Evolutionary conservation across 2,888 invertebrate species (phyloP).

Genomic region (Drosophila tripunctata): DNA sequence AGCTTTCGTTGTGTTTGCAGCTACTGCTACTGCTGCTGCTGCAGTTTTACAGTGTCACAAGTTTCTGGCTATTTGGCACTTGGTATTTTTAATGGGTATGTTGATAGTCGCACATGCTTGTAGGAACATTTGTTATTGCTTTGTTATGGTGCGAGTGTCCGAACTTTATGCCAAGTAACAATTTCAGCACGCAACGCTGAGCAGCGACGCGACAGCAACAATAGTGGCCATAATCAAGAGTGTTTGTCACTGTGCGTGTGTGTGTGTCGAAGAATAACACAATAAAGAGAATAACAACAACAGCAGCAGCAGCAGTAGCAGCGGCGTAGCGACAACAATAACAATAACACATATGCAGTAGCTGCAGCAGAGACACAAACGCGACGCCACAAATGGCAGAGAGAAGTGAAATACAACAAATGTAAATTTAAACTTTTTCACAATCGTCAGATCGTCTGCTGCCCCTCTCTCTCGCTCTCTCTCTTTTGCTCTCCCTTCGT

Average conservation of each 20-base stretch:
- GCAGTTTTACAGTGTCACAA: neutral
- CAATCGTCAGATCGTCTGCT: conserved; percentile 51
- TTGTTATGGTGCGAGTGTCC: conserved; percentile 39
- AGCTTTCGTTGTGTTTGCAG: neutral
- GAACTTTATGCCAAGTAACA: conserved; percentile 45
- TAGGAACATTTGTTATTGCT: neutral
- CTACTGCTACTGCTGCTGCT: neutral
- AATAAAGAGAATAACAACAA: conserved; percentile 37
- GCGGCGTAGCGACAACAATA: conserved; percentile 25
- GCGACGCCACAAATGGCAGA: conserved; percentile 50
- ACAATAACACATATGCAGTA: conserved; percentile 40
- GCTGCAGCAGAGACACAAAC: conserved; percentile 21
- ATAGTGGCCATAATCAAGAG: conserved; percentile 65
- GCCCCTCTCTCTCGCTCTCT: neutral
- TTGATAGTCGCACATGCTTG: neutral
- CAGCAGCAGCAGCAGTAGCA: too few species aligned
- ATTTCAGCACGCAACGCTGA: conserved; percentile 64
- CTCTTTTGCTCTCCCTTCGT: neutral
- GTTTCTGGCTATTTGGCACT: neutral
- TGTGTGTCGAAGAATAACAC: conserved; percentile 46
- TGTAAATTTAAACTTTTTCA: conserved; percentile 75
- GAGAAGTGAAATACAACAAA: conserved; percentile 54
- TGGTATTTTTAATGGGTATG: conserved; percentile 17
- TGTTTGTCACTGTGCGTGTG: conserved; percentile 11
- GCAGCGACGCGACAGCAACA: conserved; percentile 51